Percentiles rank a stretch among this genome's conserved stretches.
Evolutionary conservation across 1,140 invertebrate species (phyloP).

Genomic region (Melipona quadrifasciata): DNA sequence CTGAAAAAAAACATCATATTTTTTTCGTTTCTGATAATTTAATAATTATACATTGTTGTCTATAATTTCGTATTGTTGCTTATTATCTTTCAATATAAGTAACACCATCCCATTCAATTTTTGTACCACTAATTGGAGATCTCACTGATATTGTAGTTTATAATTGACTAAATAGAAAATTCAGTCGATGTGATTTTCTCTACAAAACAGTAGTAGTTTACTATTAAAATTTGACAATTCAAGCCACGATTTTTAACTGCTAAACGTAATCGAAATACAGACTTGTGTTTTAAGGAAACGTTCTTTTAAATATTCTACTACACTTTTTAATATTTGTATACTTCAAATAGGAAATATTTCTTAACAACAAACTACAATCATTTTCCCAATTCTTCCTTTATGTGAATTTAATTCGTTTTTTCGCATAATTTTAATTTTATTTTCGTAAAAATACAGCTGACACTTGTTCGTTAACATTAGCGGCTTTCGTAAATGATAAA

Average conservation of each 20-base stretch:
- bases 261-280: background rate
- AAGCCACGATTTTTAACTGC: background rate
- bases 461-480: background rate
- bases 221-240: slow-evolving; percentile 49
- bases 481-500: background rate
- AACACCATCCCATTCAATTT: background rate
- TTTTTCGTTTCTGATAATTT: background rate
- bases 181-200: background rate
- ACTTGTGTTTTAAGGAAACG: too few species aligned
- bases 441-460: background rate
- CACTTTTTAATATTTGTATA: background rate
- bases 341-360: background rate
- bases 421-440: background rate
- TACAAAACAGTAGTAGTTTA: slow-evolving; percentile 57
- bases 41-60: background rate
- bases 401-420: background rate
- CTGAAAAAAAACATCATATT: background rate
- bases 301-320: background rate
- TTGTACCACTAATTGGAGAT: background rate
- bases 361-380: background rate
- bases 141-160: background rate
- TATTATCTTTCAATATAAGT: background rate
- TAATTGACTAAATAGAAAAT: slow-evolving; percentile 27
- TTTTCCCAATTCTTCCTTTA: background rate
- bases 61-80: background rate